These are phyloP conservation scores for Tethya wilhelma DNA, from an alignment of 37 sponge, comb jelly and placozoan species.

Conservation along the genomic window DNA sequence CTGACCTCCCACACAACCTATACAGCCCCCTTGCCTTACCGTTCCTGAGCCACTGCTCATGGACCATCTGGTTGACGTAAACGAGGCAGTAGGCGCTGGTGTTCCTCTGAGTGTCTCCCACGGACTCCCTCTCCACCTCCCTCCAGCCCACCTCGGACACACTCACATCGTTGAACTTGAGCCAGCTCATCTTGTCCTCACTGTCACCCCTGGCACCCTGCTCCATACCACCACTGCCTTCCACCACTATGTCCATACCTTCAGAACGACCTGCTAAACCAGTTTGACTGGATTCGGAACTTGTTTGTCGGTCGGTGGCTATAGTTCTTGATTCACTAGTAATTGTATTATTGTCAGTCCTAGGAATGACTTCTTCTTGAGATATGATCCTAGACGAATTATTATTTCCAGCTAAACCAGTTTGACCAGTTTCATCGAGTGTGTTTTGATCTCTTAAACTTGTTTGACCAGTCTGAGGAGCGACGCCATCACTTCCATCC, in stretches of 20 bases:
- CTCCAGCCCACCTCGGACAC: constrained; percentile 77
- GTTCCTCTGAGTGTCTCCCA: constrained; percentile 47
- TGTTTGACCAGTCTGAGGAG: not conserved
- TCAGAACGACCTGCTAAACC: not conserved
- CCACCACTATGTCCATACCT: constrained; percentile 13
- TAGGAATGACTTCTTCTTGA: not conserved
- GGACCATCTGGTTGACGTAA: constrained; percentile 51
- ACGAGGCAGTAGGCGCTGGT: constrained; percentile 87
- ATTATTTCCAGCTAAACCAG: no score
- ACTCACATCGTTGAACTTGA: constrained; percentile 83
- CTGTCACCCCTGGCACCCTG: not conserved
- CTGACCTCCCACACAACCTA: not conserved
- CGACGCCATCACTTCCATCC: not conserved
- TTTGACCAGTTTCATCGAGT: not conserved
- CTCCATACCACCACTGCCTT: not conserved
- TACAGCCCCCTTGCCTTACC: constrained; percentile 16
- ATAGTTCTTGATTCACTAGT: not conserved
- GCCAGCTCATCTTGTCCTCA: constrained; percentile 30
- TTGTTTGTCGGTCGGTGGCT: not conserved
- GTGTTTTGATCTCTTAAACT: not conserved
- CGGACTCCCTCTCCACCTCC: constrained; percentile 70
- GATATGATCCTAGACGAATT: no score
- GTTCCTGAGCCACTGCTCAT: constrained; percentile 21
- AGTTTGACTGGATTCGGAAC: not conserved
- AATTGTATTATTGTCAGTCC: not conserved